These are phyloP conservation scores for Noctua pronuba DNA, from an alignment of 2,888 invertebrate species.

Conservation along the genomic window DNA sequence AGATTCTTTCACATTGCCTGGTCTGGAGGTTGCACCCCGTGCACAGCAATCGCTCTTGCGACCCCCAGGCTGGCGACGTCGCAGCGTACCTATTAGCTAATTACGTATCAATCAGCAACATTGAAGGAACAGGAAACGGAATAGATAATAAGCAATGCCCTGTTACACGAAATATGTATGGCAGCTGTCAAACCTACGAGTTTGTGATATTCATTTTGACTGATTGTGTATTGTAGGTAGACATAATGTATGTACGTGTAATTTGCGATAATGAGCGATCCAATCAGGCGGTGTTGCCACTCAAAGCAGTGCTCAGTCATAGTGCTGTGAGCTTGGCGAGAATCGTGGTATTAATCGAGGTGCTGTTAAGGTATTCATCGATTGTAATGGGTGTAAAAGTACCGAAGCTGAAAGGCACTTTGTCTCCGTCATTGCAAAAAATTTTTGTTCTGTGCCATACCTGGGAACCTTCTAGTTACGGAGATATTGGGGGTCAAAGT, in stretches of 20 bases:
- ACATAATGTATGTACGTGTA: conserved; percentile 21
- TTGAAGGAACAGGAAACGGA: conserved; percentile 16
- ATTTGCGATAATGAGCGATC: conserved; percentile 32
- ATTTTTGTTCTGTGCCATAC: too few relatives aligned
- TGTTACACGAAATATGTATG: conserved; percentile 7
- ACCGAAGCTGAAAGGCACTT: too few relatives aligned
- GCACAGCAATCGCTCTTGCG: too few relatives aligned
- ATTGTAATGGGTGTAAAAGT: too few relatives aligned
- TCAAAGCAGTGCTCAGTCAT: conserved; percentile 35
- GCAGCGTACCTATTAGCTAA: conserved; percentile 1
- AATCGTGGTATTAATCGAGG: neutral
- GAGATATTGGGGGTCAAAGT: too few relatives aligned
- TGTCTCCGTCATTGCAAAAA: too few relatives aligned
- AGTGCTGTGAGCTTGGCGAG: conserved; percentile 3
- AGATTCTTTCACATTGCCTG: neutral
- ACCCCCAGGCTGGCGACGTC: too few relatives aligned
- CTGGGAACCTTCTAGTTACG: too few relatives aligned
- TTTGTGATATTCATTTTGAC: conserved; percentile 30
- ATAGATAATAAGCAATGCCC: conserved; percentile 19
- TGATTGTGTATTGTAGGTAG: neutral
- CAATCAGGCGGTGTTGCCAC: conserved; percentile 26
- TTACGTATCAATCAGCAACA: neutral
- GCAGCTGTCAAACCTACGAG: conserved; percentile 29
- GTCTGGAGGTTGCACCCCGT: neutral
- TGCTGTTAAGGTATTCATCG: neutral